Percentiles rank a stretch among this genome's conserved stretches.
Conservation (phyloP, 2,888 invertebrate species). For the Drosophila melanosoma region DNA sequence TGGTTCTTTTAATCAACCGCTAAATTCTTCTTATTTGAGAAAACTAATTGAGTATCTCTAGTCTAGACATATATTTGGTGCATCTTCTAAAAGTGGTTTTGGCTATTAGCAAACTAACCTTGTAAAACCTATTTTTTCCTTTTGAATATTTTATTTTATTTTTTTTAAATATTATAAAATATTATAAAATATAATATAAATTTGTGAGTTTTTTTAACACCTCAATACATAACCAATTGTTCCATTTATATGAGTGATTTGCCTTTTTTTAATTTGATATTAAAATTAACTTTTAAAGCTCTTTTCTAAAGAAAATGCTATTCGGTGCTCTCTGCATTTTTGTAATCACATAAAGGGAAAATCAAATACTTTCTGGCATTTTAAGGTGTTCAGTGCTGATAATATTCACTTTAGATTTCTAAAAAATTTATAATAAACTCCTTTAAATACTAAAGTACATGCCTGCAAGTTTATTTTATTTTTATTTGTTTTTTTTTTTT, state of each 20-base stretch:
- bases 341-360: not conserved
- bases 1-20: too few species aligned
- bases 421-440: not conserved
- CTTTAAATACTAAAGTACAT: not conserved
- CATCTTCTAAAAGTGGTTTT: constrained; percentile 9
- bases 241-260: not conserved
- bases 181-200: too few species aligned
- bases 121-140: not conserved
- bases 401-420: not conserved
- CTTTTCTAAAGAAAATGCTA: not conserved
- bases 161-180: not conserved
- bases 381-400: not conserved
- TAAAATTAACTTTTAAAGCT: not conserved
- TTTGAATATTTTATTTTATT: not conserved
- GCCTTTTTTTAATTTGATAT: too few species aligned
- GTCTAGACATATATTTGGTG: constrained; percentile 8
- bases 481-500: not conserved
- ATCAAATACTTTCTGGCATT: not conserved
- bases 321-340: not conserved
- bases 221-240: too few species aligned
- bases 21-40: constrained; percentile 39
- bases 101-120: constrained; percentile 42
- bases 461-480: not conserved
- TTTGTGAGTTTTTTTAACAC: not conserved
- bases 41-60: constrained; percentile 20